Evolutionary conservation across 1,140 invertebrate genomes (phyloP), one percentile per base, ranked within the genome.

Genomic region (Dendrolimus kikuchii): DNA sequence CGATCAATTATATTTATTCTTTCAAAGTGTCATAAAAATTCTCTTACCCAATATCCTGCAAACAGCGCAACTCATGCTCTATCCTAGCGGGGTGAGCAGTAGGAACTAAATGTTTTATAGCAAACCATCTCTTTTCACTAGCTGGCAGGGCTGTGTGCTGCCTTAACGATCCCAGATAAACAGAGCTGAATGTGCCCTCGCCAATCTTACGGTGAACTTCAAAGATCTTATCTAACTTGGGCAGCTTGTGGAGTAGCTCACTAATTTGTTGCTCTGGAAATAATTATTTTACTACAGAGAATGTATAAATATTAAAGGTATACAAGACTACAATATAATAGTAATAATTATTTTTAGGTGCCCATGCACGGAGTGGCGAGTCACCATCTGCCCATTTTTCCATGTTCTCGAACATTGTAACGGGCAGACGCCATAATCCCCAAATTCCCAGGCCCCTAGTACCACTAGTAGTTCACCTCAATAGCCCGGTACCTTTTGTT

Each of bases 151-250:
- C 57, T 7, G 88, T 71, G 6, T 90, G 88, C 53, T 85, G 82
- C 57, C 92, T 92, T 37, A 94, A 70, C 6, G 91, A 91, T 4
- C 92, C 94, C 56, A 95, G 72, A 61, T 92, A 95, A 2, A 96
- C 95, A 7, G 91, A 93, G 70, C 94, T 95, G 57, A 96, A 96
- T 0, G 94, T 94, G 5, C 95, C 95, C 84, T 93, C 92, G 0
- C 93, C 93, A 64, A 94, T 91, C 69, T 93, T 93, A 8, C 85
- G 84, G 71, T 93, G 91, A 0, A 94, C 74, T 60, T 91, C 79
- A 73, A 94, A 94, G 55, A 92, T 87, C 54, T 91, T 88, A 8
- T 89, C 88, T 46, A 94, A 68, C 57, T 89, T 81, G 42, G 92
- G 92, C 46, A 93, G 79, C 56, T 88, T 89, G 38, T 73, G 59